phyloP scores from a whole-genome alignment of 2,113 vertebrate species.

The Phylloscopus whistleri region DNA sequence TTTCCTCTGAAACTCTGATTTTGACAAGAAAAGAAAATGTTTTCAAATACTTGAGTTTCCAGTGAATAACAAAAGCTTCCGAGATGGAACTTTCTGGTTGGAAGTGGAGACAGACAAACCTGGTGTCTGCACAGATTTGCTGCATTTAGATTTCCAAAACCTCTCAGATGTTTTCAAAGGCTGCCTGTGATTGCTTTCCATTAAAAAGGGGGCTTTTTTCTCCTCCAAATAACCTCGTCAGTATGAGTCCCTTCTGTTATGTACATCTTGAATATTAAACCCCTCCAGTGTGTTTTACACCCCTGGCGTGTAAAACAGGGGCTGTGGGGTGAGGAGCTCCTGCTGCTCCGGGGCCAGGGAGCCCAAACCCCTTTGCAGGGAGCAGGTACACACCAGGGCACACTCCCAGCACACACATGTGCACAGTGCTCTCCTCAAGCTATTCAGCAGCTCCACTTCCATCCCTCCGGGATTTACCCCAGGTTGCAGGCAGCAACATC shows the following conservation, averaged over 20 bases:
- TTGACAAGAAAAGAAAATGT: conserved; percentile 26
- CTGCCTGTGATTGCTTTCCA: not conserved
- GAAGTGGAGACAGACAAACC: not conserved
- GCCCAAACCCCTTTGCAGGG: not conserved
- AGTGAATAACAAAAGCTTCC: conserved; percentile 30
- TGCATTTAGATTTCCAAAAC: not conserved
- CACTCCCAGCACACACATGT: not conserved
- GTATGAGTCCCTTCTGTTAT: not conserved
- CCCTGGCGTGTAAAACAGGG: not conserved
- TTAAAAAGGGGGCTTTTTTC: not conserved
- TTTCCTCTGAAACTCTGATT: conserved; percentile 23
- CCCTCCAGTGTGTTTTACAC: not conserved
- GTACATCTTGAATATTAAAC: not conserved
- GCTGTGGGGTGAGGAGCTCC: not conserved
- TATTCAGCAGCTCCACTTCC: not conserved
- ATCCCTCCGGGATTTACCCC: not conserved
- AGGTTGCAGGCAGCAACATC: not conserved
- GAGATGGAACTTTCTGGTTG: not conserved
- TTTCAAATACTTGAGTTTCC: conserved; percentile 23
- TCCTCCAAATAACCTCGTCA: not conserved
- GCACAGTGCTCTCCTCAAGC: not conserved
- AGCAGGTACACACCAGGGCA: not conserved
- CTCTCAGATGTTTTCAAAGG: not conserved
- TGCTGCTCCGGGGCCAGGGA: not conserved
- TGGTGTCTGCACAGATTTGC: not conserved